Conservation (phyloP, 2,797 vertebrate genomes). For the Hydrocynus forskahlii region DNA sequence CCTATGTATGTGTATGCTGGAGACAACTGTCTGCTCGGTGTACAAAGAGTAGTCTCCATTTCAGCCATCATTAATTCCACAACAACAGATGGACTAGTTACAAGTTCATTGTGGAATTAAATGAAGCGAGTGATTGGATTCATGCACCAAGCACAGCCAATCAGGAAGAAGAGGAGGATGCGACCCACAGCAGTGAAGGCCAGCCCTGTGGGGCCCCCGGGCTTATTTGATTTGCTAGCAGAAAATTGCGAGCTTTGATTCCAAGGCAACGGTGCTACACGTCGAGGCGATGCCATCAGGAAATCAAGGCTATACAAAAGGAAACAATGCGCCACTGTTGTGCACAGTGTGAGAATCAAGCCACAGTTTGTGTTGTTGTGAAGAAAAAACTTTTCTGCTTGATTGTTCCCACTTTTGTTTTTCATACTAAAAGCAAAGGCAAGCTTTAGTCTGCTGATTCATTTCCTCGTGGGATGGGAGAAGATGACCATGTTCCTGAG, state of each 20-base stretch:
- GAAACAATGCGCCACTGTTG: conserved; percentile 7
- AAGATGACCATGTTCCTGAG: conserved; percentile 8
- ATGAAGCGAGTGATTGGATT: conserved; percentile 15
- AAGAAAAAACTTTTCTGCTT: conserved; percentile 17
- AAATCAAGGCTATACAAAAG: conserved; percentile 28
- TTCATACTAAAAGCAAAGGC: conserved; percentile 6
- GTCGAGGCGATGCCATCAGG: background rate
- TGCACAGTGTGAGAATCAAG: conserved; percentile 7
- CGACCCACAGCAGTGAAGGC: background rate
- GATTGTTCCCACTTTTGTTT: conserved; percentile 19
- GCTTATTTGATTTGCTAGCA: conserved; percentile 22
- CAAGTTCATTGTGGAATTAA: conserved; percentile 2
- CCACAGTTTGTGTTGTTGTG: background rate
- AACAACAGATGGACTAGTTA: conserved; percentile 14
- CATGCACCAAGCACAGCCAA: background rate
- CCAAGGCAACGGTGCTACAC: conserved; percentile 3
- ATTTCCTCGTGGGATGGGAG: background rate
- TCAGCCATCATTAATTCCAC: conserved; percentile 11
- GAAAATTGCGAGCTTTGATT: background rate
- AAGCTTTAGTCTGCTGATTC: background rate
- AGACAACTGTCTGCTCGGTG: background rate
- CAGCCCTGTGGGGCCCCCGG: background rate
- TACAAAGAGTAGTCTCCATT: conserved; percentile 8
- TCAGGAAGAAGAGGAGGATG: background rate
- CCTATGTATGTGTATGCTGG: background rate